These are phyloP conservation scores for Garra rufa DNA, from an alignment of 2,113 vertebrate species.

Conservation along the genomic window DNA sequence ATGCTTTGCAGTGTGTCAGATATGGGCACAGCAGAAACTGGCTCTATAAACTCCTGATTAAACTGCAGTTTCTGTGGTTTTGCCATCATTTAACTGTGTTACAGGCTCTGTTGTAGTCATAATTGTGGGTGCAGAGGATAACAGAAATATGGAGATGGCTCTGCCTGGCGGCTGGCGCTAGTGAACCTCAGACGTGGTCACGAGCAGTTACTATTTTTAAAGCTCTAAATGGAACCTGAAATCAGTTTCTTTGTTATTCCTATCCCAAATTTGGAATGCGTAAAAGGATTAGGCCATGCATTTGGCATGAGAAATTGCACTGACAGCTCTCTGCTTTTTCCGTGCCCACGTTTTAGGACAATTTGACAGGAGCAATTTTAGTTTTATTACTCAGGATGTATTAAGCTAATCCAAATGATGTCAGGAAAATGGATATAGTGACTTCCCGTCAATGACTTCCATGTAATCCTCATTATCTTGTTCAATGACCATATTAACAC, in stretches of 20 bases:
- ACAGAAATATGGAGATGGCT: slow-evolving; percentile 63
- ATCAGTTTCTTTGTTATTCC: slow-evolving; percentile 30
- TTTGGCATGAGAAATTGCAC: slow-evolving; percentile 27
- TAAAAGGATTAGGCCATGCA: slow-evolving; percentile 54
- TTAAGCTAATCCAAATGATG: slow-evolving; percentile 27
- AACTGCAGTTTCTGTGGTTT: slow-evolving; percentile 71
- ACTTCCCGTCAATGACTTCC: slow-evolving; percentile 1
- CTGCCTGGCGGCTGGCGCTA: slow-evolving; percentile 69
- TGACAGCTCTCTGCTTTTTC: slow-evolving; percentile 45
- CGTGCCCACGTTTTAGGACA: slow-evolving; percentile 35
- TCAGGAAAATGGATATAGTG: slow-evolving; percentile 22
- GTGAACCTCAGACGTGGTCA: slow-evolving; percentile 48
- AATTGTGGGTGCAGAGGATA: slow-evolving; percentile 65
- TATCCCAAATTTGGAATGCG: slow-evolving; percentile 60
- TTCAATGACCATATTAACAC: background rate
- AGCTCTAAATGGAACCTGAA: slow-evolving; percentile 24
- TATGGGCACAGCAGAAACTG: slow-evolving; percentile 69
- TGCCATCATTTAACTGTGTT: slow-evolving; percentile 65
- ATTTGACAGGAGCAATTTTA: slow-evolving; percentile 55
- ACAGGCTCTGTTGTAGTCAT: slow-evolving; percentile 60
- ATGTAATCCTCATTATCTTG: slow-evolving; percentile 8
- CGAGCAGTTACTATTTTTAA: slow-evolving; percentile 36
- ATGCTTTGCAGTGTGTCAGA: slow-evolving; percentile 76
- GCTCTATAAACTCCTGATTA: slow-evolving; percentile 73
- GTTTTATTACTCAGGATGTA: slow-evolving; percentile 45